Conservation (phyloP, 2,888 invertebrate genomes). For the Chirona hameri region DNA sequence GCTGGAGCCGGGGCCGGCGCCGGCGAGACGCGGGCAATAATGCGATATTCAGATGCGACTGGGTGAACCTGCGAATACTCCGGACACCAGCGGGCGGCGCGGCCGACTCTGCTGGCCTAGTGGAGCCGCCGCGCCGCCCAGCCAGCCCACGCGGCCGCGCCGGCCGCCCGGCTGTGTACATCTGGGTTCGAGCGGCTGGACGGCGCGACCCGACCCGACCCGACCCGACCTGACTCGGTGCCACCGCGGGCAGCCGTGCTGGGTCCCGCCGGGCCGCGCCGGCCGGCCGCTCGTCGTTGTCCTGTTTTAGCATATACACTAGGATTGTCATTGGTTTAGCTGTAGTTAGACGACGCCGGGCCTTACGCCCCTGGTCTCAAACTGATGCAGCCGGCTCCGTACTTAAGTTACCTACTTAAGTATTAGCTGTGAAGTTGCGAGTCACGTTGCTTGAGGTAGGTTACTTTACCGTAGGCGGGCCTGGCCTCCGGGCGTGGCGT, state of each 20-base stretch:
- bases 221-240: not conserved
- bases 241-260: slow-evolving; percentile 27
- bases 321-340: slow-evolving; percentile 28
- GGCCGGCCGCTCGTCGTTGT: slow-evolving; percentile 22
- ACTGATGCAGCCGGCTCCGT: not conserved
- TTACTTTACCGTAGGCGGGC: not conserved
- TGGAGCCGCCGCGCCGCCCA: not conserved
- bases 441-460: slow-evolving; percentile 5
- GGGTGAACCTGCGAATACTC: slow-evolving; percentile 24
- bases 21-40: not conserved
- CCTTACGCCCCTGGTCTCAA: not conserved
- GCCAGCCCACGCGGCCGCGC: not conserved
- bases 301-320: slow-evolving; percentile 28
- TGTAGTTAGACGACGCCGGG: slow-evolving; percentile 8
- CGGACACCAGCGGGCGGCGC: not conserved
- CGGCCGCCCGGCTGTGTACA: not conserved
- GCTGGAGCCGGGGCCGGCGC: not conserved
- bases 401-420: slow-evolving; percentile 4
- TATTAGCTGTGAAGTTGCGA: not conserved
- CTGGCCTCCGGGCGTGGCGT: not conserved
- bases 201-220: slow-evolving; percentile 8
- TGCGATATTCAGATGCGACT: not conserved
- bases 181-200: not conserved
- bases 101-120: no score
- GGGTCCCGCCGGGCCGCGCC: not conserved